Conservation (phyloP, 2,888 invertebrate genomes). For the Brenthis daphne region DNA sequence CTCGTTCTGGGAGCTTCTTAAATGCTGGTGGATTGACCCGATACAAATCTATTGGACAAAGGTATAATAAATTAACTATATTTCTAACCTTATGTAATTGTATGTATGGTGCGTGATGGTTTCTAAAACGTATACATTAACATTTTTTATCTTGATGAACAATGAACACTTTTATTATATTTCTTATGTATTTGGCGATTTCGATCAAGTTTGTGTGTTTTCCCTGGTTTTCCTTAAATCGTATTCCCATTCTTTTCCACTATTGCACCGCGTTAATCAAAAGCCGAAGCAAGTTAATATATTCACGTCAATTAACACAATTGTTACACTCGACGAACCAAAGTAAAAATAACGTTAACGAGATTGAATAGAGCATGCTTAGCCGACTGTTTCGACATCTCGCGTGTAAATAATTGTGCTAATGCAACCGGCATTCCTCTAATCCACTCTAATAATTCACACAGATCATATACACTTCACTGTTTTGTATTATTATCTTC, state of each 20-base stretch:
- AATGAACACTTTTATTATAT: neutral
- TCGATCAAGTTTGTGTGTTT: too few species aligned
- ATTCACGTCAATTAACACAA: constrained; percentile 26
- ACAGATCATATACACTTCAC: constrained; percentile 48
- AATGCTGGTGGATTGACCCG: constrained; percentile 90
- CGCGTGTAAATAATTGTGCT: constrained; percentile 69
- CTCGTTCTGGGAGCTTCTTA: constrained; percentile 92
- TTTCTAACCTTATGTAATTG: constrained; percentile 1
- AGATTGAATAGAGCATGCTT: constrained; percentile 61
- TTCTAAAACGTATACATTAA: neutral
- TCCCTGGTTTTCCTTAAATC: neutral
- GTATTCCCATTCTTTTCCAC: neutral
- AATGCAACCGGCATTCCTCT: constrained; percentile 72
- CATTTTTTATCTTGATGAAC: neutral
- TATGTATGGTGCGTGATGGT: neutral
- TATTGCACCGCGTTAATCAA: constrained; percentile 3
- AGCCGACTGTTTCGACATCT: constrained; percentile 66
- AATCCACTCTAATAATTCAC: constrained; percentile 45
- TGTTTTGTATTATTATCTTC: constrained; percentile 30
- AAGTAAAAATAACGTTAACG: constrained; percentile 53
- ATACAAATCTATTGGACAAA: constrained; percentile 87
- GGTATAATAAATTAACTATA: constrained; percentile 65
- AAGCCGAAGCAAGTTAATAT: constrained; percentile 15
- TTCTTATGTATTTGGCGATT: too few species aligned
- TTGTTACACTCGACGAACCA: constrained; percentile 29